phyloP scores from a whole-genome alignment of 2,113 vertebrate species.

The Mesoclemmys tuberculata region DNA sequence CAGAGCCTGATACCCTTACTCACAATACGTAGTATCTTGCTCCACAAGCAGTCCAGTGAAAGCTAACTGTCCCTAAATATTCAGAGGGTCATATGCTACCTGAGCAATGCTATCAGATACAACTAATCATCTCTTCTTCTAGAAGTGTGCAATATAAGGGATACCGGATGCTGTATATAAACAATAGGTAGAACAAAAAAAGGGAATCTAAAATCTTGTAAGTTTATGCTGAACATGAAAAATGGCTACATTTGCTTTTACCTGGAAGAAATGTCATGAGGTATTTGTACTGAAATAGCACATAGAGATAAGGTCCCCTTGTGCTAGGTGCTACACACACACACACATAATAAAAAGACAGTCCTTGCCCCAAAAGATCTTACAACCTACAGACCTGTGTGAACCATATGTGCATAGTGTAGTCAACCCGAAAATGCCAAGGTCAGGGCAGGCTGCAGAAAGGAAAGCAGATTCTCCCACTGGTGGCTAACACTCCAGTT shows the following conservation, averaged over 20 bases:
- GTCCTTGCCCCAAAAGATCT: neutral
- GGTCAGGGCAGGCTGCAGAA: no score
- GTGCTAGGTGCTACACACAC: neutral
- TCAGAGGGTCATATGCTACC: neutral
- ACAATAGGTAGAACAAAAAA: neutral
- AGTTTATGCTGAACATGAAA: neutral
- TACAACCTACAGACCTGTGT: neutral
- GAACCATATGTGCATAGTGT: no score
- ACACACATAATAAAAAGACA: neutral
- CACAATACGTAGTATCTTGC: neutral
- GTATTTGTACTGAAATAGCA: neutral
- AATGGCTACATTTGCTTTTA: neutral
- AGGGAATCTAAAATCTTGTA: neutral
- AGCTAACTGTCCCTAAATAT: neutral
- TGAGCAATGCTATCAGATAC: neutral
- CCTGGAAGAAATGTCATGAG: neutral
- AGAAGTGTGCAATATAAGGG: neutral
- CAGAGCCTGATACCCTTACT: neutral
- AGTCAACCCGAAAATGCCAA: no score
- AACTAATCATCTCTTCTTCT: neutral
- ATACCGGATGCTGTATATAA: neutral
- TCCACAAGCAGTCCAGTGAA: neutral
- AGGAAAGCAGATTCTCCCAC: no score
- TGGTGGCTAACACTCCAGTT: no score
- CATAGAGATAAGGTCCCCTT: neutral